Evolutionary conservation across 2,113 vertebrate species (phyloP), one percentile per base, ranked within the genome.

Genomic region (Pteropus alecto): DNA sequence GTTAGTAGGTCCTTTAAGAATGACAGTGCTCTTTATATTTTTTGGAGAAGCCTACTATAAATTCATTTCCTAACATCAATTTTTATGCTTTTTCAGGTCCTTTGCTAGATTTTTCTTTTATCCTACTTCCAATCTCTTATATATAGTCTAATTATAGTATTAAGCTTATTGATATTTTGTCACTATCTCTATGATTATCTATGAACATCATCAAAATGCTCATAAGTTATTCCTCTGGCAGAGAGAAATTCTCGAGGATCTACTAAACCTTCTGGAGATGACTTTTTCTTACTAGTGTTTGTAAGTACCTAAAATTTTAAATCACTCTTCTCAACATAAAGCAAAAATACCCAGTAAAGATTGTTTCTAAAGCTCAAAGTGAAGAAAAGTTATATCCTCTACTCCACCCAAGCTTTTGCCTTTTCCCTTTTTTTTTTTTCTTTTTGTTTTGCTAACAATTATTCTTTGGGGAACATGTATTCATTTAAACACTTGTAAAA

Each of bases 101-200:
- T n/a, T 83, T 79, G 28, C n/a, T 96, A 83, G 2, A 70, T 73
- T 46, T 87, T 81, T 83, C 43, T 70, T 68, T 94, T 77, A 85
- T 41, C 28, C 33, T 15, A 82, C 14, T 76, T 85, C 28, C 4
- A 82, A 43, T 15, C 95, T 93, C 58, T 82, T 83, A 84, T 88
- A 88, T 76, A 87, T 87, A 81, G 33, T 63, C 41, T 63, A 95
- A 96, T 90, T 92, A 81, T 70, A 56, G 12, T 35, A 56, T 87
- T 85, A 21, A 96, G 33, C 26, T 94, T 96, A 79, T 51, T 91
- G 7, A 86, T 65, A n/a, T 41, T 93, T 90, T 90, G 71, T 79
- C 67, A 74, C 79, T 70, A 87, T 54, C 63, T 84, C 35, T 84
- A 51, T 48, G 12, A 76, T 41, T 54, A 87, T 38, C 58, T 85